These are phyloP conservation scores for Ceratosolen fusciceps DNA, from an alignment of 1,140 invertebrate genomes.

Conservation along the genomic window DNA sequence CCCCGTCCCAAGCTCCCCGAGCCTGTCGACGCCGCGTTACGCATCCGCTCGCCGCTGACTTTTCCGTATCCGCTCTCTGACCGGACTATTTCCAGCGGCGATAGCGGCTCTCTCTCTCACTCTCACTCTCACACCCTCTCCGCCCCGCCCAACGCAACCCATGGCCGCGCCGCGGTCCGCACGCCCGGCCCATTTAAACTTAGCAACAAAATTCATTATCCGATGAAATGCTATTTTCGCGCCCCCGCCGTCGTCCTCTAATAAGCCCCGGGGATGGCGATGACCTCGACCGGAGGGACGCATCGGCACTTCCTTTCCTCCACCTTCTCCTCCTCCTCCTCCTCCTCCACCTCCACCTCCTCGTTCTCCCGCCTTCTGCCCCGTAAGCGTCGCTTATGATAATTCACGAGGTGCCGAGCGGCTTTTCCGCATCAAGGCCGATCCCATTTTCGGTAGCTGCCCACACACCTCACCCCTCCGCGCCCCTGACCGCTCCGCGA, in stretches of 20 bases:
- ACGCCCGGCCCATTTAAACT: slow-evolving; percentile 44
- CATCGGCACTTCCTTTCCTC: slow-evolving; percentile 11
- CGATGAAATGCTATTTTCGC: slow-evolving; percentile 49
- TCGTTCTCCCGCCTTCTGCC: too few species aligned
- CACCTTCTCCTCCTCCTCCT: too few species aligned
- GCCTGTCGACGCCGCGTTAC: background rate
- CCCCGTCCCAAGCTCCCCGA: too few species aligned
- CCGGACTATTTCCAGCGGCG: slow-evolving; percentile 45
- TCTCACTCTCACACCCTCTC: too few species aligned
- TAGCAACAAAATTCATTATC: slow-evolving; percentile 50
- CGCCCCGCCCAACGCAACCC: too few species aligned
- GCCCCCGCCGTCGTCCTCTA: slow-evolving; percentile 22
- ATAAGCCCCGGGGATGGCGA: slow-evolving; percentile 40
- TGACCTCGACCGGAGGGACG: slow-evolving; percentile 28
- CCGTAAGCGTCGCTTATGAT: slow-evolving; percentile 12
- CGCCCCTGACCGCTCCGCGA: too few species aligned
- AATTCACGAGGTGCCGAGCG: slow-evolving; percentile 12
- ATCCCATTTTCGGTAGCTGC: background rate
- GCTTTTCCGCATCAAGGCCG: background rate
- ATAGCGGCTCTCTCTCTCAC: too few species aligned
- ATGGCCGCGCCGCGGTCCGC: slow-evolving; percentile 39
- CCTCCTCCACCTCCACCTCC: too few species aligned
- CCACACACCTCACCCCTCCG: too few species aligned
- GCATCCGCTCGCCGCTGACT: slow-evolving; percentile 38
- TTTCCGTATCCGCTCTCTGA: slow-evolving; percentile 47